These are phyloP conservation scores for Nixonia krombeini DNA, from an alignment of 1,140 invertebrate species.

Conservation along the genomic window DNA sequence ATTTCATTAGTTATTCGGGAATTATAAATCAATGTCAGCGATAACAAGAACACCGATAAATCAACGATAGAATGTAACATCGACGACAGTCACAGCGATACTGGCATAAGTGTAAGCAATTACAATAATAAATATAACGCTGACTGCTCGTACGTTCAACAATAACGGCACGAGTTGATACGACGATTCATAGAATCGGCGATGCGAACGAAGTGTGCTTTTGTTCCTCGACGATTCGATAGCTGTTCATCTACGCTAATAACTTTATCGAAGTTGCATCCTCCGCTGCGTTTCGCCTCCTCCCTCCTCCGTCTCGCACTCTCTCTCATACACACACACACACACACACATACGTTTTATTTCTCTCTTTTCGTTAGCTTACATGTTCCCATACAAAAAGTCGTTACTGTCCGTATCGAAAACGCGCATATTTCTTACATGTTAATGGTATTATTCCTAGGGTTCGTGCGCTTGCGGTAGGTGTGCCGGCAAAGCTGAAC, in stretches of 20 bases:
- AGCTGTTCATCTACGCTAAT: too few relatives aligned
- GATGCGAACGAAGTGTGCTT: constrained; percentile 22
- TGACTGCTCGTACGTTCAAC: constrained; percentile 18
- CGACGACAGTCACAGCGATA: constrained; percentile 42
- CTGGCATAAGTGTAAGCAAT: constrained; percentile 34
- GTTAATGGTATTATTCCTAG: constrained; percentile 16
- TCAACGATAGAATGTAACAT: constrained; percentile 42
- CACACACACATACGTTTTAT: constrained; percentile 1
- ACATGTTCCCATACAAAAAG: constrained; percentile 39
- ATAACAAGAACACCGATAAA: constrained; percentile 44
- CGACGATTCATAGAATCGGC: constrained; percentile 34
- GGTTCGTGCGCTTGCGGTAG: too few relatives aligned
- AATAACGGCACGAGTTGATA: constrained; percentile 31
- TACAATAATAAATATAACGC: constrained; percentile 44
- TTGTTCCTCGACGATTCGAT: constrained; percentile 3
- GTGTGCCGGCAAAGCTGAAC: too few relatives aligned
- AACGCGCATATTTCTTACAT: constrained; percentile 15
- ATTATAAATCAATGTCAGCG: constrained; percentile 36
- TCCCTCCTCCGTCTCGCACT: too few relatives aligned
- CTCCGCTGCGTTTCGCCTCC: too few relatives aligned
- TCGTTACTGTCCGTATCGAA: constrained; percentile 35
- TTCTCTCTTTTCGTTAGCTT: too few relatives aligned
- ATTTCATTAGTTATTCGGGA: constrained; percentile 26
- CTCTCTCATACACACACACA: constrained; percentile 9
- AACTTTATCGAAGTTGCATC: too few relatives aligned